Evolutionary conservation across 1,140 invertebrate species (phyloP).

Genomic region (Heterodera schachtii): DNA sequence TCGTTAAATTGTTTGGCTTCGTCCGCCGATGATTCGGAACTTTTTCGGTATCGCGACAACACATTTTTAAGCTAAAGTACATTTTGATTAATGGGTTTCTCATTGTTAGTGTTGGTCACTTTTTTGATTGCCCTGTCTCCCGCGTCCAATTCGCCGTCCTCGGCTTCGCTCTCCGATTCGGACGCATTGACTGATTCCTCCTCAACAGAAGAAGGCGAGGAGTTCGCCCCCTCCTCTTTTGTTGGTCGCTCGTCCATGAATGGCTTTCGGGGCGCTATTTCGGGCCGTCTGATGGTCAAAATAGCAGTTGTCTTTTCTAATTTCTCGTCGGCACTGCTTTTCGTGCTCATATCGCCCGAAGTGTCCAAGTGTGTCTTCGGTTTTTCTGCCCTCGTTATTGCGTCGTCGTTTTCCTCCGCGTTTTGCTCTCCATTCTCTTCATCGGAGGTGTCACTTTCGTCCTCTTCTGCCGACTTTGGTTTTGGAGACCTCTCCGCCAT

Average conservation of each 20-base stretch:
- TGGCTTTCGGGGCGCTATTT: conserved; percentile 25
- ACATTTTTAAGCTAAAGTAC: neutral
- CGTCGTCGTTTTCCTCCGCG: neutral
- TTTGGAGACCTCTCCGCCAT: neutral
- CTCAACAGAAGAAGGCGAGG: conserved; percentile 1
- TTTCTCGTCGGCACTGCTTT: neutral
- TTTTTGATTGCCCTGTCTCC: neutral
- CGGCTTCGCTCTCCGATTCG: neutral
- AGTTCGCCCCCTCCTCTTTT: conserved; percentile 8
- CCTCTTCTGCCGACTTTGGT: neutral
- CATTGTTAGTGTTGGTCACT: neutral
- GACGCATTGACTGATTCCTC: neutral
- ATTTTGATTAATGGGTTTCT: no score
- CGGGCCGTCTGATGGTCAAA: conserved; percentile 14
- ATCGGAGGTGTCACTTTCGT: neutral
- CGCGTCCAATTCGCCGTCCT: neutral
- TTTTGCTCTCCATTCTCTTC: neutral
- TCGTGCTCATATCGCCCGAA: neutral
- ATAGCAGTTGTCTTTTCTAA: neutral
- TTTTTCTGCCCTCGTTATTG: neutral
- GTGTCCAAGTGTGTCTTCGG: neutral
- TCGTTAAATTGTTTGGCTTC: neutral
- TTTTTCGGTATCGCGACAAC: neutral
- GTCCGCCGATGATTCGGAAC: neutral
- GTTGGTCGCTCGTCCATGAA: conserved; percentile 13